Base-by-base conservation (phyloP, 2,797 vertebrate species). In the Tadarida brasiliensis region DNA sequence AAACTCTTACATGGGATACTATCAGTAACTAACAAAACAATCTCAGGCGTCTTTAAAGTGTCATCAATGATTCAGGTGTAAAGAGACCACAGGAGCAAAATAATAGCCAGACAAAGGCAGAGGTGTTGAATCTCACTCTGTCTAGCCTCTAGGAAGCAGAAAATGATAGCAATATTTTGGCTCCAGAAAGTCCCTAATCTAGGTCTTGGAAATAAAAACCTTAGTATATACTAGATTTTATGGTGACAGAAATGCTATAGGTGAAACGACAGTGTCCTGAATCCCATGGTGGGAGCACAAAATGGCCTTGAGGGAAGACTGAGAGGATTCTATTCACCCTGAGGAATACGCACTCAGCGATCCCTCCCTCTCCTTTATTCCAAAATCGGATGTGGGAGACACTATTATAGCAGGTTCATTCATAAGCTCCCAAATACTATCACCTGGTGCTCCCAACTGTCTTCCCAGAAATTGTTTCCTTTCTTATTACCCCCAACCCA, bases 121-220 rank as follows among this genome's bases (percentile, higher is more conserved):
- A 19, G 1, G 20, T 44, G 20, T 68, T 90, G 56, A 86, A 68
- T 51, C 22, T 24, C 44, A 51, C 10, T 54, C 19, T 61, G 2
- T 71, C 24, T 51, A 14, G 14, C 19, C 54, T 85, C 73, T 35
- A 88, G 63, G 35, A 88, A 83, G 51, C n/a, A 4, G 73, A 83
- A 94, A 93, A 61, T 20, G 7, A 61, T 11, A 71, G 68, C 16
- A 73, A 51, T 68, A 54, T 76, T 74, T 74, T 80, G 35, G 12
- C 28, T n/a, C 15, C 20, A 47, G 59, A 28, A 68, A 70, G 26
- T 82, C 30, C 35, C 47, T 68, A 33, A 77, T 49, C 20, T 68
- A 87, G 88, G 47, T 11, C 3, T 87, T 28, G 22, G 33, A 95
- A 94, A 65, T 71, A 77, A 92, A 91, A 85, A 88, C 44, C 49